phyloP scores from a whole-genome alignment of 1,140 invertebrate genomes.

The Mactra quadrangularis region DNA sequence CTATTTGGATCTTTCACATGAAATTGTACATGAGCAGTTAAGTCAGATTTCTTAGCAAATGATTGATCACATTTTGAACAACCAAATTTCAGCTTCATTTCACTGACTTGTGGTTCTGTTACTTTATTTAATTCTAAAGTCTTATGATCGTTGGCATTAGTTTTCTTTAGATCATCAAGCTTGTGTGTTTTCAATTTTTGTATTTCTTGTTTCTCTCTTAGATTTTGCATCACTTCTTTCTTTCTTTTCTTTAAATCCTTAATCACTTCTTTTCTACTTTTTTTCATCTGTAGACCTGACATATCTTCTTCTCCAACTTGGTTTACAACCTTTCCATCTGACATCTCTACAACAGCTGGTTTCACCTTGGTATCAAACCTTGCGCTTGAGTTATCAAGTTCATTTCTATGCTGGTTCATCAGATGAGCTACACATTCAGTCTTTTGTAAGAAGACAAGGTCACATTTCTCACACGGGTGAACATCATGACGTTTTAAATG shows the following conservation, averaged over 20 bases:
- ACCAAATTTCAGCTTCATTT: conserved; percentile 39
- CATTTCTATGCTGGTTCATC: conserved; percentile 52
- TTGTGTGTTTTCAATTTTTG: conserved; percentile 12
- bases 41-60: conserved; percentile 45
- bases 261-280: conserved; percentile 32
- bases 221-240: conserved; percentile 35
- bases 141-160: background rate
- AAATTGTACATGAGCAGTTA: conserved; percentile 28
- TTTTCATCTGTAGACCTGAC: background rate
- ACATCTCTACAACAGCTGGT: background rate
- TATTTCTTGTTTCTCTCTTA: conserved; percentile 22
- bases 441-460: conserved; percentile 49
- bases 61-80: conserved; percentile 41
- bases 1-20: conserved; percentile 43
- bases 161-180: conserved; percentile 4
- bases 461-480: conserved; percentile 48
- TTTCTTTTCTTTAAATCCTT: conserved; percentile 22
- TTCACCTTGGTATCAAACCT: background rate
- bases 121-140: background rate
- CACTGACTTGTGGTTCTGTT: background rate
- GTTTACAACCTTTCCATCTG: background rate
- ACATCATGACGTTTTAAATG: conserved; percentile 42
- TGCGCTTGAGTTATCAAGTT: background rate
- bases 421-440: conserved; percentile 55
- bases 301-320: background rate